Evolutionary conservation across 2,797 vertebrate species (phyloP).

Genomic region (Lindbergichthys nudifrons): DNA sequence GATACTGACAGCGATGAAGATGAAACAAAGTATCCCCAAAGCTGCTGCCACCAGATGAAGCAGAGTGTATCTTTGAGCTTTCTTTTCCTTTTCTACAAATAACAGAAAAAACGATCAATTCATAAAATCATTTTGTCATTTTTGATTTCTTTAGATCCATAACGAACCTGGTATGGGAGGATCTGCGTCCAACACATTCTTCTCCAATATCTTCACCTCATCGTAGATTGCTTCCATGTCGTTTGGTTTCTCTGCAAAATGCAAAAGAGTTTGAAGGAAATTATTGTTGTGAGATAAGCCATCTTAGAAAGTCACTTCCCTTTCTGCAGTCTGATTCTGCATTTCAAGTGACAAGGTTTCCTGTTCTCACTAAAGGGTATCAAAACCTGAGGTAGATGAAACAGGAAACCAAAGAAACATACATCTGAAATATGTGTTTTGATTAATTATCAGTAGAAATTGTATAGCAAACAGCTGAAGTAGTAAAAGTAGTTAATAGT

Average conservation of each 20-base stretch:
- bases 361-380: background rate
- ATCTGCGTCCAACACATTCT: background rate
- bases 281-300: background rate
- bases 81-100: conserved; percentile 10
- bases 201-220: conserved; percentile 16
- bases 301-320: background rate
- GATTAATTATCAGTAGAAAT: too few species aligned
- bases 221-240: conserved; percentile 50
- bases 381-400: background rate
- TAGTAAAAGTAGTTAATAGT: too few species aligned
- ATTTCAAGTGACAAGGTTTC: too few species aligned
- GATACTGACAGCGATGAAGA: conserved; percentile 43
- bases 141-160: background rate
- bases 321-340: background rate
- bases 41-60: conserved; percentile 11
- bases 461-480: too few species aligned
- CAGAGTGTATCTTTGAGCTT: fast-evolving
- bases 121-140: fast-evolving
- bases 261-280: background rate
- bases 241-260: conserved; percentile 32
- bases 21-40: conserved; percentile 61
- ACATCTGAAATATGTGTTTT: too few species aligned
- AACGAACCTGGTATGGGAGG: conserved; percentile 34
- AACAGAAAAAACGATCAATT: background rate
- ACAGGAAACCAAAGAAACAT: too few species aligned